Conservation (phyloP, 2,797 vertebrate genomes). For the Luscinia luscinia region DNA sequence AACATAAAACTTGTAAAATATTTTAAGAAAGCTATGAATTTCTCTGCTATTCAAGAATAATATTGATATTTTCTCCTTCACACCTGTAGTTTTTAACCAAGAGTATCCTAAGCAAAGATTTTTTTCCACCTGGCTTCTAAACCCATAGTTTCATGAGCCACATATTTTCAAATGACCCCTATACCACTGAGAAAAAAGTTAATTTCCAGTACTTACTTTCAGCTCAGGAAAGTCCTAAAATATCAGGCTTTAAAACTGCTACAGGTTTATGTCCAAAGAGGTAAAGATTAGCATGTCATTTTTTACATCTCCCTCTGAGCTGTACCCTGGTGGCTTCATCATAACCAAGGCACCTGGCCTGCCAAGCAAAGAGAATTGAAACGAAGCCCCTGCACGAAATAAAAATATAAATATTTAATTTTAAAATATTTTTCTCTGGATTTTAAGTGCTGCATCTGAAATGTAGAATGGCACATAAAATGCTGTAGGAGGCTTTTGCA, state of each 20-base stretch:
- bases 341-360: neutral
- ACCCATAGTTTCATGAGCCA: neutral
- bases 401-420: neutral
- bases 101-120: neutral
- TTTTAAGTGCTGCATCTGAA: neutral
- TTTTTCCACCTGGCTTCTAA: neutral
- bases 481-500: neutral
- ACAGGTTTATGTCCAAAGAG: constrained; percentile 5
- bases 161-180: neutral
- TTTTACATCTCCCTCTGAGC: neutral
- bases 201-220: neutral
- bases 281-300: neutral
- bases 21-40: neutral
- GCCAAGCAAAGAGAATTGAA: neutral
- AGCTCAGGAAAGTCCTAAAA: neutral
- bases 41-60: neutral
- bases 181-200: neutral
- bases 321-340: neutral
- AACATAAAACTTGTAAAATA: neutral
- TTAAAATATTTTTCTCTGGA: neutral
- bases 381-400: neutral
- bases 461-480: neutral
- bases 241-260: neutral
- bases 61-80: neutral
- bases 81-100: neutral